Evolutionary conservation across 23 tunicate species (phyloP).

Genomic region (Botrylloides violaceus): DNA sequence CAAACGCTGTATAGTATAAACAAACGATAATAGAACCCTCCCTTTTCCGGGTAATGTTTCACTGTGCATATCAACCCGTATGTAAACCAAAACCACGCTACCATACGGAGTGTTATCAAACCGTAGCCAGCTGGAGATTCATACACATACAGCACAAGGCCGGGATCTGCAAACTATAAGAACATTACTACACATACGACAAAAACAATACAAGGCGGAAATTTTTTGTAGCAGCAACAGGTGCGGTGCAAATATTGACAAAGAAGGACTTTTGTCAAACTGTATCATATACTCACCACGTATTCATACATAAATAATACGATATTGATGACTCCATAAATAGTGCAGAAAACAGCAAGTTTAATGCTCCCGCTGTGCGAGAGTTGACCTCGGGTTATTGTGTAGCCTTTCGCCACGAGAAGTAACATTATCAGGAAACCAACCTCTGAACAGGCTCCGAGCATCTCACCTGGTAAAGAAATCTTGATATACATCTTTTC

Average conservation of each 20-base stretch:
- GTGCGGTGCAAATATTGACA: background rate
- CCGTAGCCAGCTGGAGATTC: slow-evolving; percentile 91
- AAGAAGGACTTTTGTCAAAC: background rate
- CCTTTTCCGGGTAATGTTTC: slow-evolving; percentile 80
- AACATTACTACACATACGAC: too few species aligned
- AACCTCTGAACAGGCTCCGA: slow-evolving; percentile 64
- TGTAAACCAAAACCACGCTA: slow-evolving; percentile 85
- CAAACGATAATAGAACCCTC: slow-evolving; percentile 59
- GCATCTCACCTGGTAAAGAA: slow-evolving; percentile 48
- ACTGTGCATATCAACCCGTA: slow-evolving; percentile 59
- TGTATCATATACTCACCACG: slow-evolving; percentile 43
- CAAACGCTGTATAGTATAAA: slow-evolving; percentile 52
- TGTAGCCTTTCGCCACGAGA: slow-evolving; percentile 69
- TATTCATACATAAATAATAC: slow-evolving; percentile 69
- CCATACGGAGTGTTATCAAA: slow-evolving; percentile 44
- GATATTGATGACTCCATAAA: slow-evolving; percentile 49
- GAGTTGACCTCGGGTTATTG: slow-evolving; percentile 66
- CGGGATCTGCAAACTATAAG: slow-evolving; percentile 83
- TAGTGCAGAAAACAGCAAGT: slow-evolving; percentile 58
- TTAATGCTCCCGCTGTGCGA: slow-evolving; percentile 61
- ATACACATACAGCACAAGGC: slow-evolving; percentile 71
- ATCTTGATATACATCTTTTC: too few species aligned
- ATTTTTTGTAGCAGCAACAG: background rate
- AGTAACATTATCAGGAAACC: slow-evolving; percentile 55
- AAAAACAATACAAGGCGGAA: background rate